Base-by-base conservation (phyloP, 2,888 invertebrate genomes). In the Rhagium mordax region DNA sequence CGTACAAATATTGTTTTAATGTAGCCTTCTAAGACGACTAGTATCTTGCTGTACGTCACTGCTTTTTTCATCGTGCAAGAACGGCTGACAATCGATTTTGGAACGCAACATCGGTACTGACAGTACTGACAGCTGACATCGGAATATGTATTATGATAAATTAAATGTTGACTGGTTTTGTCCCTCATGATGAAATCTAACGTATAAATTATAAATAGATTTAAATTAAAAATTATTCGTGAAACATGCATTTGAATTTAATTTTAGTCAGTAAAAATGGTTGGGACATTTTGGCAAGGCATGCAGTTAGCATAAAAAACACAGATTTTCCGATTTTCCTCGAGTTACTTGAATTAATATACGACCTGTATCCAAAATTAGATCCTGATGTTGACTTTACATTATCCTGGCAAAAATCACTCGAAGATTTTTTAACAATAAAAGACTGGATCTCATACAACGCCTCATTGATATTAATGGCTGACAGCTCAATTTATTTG, bases 221-320 rank as follows among this genome's bases (percentile, higher is more conserved):
- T 10, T 0, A n/a, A 20, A 21, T 47, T 41, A 61, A 61, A 61
- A 47, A 24, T 47, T 15, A 27, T 51, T 15, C 0, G 20, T 47
- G 10, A 41, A 67, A 20, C n/a, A 67, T 67, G 67, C n/a, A 33
- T n/a, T 16, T 67, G 47, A 47, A 67, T 24, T 67, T 67, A 47
- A 47, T n/a, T 18, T 0, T 67, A 47, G 18, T 67, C 0, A 67
- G 67, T n/a, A 67, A 57, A 57, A 18, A 20, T 27, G 21, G 67
- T 15, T 67, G 67, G 67, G 67, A 67, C 4, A 67, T 33, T 15
- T 27, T 57, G 8, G 7, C 47, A n/a, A 24, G 21, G 6, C 15
- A 57, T 1, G 21, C 7, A 4, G 47, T 67, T 1, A 21, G 20
- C n/a, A 15, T 67, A 24, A 15, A 21, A 6, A 21, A 67, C 8